Evolutionary conservation across 2,113 vertebrate genomes (phyloP).

Genomic region (Lycaon pictus): DNA sequence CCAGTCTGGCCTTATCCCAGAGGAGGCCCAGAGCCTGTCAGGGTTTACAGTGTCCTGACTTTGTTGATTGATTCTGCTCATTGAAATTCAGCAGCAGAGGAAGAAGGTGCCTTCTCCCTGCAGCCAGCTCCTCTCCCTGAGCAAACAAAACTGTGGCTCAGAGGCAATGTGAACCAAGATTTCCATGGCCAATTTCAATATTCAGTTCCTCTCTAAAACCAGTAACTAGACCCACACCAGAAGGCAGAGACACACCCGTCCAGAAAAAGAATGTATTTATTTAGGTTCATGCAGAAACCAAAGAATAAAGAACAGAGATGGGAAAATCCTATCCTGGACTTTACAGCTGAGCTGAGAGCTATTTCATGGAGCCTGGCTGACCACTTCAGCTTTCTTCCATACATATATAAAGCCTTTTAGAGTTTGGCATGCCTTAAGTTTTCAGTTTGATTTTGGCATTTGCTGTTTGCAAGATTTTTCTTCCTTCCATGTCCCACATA

Average conservation of each 20-base stretch:
- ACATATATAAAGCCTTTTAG: rapidly evolving
- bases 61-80: constrained; percentile 38
- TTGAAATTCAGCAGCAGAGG: constrained; percentile 47
- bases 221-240: neutral
- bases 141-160: neutral
- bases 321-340: neutral
- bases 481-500: constrained; percentile 35
- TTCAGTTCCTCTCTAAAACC: neutral
- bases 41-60: neutral
- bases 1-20: neutral
- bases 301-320: neutral
- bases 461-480: constrained; percentile 7
- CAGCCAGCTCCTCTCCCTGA: neutral
- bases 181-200: constrained; percentile 28
- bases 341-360: neutral
- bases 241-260: neutral
- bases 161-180: neutral
- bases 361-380: neutral
- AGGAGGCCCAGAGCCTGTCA: neutral
- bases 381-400: rapidly evolving
- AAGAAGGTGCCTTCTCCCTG: neutral
- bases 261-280: constrained; percentile 19
- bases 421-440: neutral
- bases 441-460: neutral
- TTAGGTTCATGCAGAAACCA: constrained; percentile 6